Evolutionary conservation across 2,888 invertebrate species (phyloP).

Genomic region (Sepioteuthis lessoniana): DNA sequence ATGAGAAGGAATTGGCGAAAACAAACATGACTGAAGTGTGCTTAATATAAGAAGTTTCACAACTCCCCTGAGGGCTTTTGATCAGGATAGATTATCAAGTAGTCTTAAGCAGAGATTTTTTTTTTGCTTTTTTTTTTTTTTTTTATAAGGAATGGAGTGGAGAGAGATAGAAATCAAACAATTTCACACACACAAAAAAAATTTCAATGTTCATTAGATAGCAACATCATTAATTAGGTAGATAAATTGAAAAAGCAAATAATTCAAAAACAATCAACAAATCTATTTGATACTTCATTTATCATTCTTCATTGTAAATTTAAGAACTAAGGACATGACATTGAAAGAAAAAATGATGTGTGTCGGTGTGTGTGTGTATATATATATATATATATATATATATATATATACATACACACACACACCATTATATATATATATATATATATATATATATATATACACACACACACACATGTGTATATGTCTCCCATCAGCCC

Average conservation of each 20-base stretch:
- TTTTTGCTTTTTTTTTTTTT: no score
- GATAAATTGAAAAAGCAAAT: background rate
- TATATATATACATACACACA: no score
- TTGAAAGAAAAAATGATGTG: background rate
- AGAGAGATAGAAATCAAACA: background rate
- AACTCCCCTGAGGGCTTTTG: background rate
- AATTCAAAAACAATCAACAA: background rate
- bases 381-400: no score
- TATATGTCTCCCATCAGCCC: no score
- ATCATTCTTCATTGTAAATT: background rate
- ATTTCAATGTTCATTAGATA: background rate
- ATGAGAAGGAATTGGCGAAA: background rate
- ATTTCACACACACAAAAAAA: background rate
- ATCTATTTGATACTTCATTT: background rate
- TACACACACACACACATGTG: no score
- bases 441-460: no score
- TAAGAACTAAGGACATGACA: background rate
- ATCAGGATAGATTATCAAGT: slow-evolving; percentile 33
- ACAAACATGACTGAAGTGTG: background rate
- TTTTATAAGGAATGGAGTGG: no score
- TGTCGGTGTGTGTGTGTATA: no score
- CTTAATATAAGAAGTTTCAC: background rate
- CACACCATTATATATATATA: no score
- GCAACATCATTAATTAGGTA: background rate
- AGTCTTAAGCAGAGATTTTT: background rate